Percentiles rank a stretch among this genome's conserved stretches.
phyloP scores from a whole-genome alignment of 2,113 vertebrate species.

The Boleophthalmus pectinirostris region DNA sequence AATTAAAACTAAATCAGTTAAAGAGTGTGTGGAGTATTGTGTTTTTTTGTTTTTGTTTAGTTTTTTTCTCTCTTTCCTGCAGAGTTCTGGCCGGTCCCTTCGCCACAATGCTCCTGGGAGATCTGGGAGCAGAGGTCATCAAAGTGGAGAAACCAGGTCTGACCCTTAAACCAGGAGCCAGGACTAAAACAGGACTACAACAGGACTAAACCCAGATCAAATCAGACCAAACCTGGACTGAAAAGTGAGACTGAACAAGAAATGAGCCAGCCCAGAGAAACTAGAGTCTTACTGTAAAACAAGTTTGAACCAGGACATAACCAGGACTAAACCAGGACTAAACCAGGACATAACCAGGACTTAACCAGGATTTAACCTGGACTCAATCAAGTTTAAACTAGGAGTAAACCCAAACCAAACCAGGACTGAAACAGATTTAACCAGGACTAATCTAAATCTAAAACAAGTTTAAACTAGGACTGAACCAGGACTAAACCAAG shows the following conservation, averaged over 20 bases:
- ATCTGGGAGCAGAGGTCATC: slow-evolving; percentile 93
- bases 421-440: background rate
- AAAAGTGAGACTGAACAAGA: too few species aligned
- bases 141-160: slow-evolving; percentile 93
- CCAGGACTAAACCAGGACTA: background rate
- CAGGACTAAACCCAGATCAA: too few species aligned
- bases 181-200: too few species aligned
- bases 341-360: background rate
- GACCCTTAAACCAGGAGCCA: background rate
- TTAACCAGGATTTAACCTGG: background rate
- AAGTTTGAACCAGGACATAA: too few species aligned
- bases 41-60: background rate
- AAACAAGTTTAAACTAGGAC: background rate
- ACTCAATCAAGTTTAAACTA: background rate
- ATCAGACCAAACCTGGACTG: too few species aligned
- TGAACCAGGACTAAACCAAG: too few species aligned
- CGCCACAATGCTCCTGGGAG: slow-evolving; percentile 95
- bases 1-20: too few species aligned
- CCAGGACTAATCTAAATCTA: too few species aligned
- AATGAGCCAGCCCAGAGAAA: too few species aligned
- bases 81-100: slow-evolving; percentile 95
- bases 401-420: background rate
- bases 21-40: background rate
- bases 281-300: too few species aligned
- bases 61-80: too few species aligned